Conservation (phyloP, 2,888 invertebrate species). For the Athetis lepigone region DNA sequence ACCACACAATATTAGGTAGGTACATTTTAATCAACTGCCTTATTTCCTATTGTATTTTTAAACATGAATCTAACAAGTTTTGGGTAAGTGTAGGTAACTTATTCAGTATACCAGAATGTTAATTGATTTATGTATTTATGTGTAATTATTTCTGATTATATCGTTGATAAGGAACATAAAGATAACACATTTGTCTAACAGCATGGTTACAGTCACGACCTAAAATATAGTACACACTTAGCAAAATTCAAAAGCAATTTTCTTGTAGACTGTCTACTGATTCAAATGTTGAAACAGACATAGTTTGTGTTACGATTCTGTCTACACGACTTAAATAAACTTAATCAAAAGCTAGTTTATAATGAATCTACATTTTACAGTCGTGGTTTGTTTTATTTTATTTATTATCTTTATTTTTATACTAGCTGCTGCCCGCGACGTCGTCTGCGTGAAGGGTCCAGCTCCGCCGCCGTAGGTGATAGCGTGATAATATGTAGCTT, state of each 20-base stretch:
- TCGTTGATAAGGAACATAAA: slow-evolving; percentile 28
- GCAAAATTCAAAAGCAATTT: not conserved
- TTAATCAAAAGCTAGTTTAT: too few species aligned
- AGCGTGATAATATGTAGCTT: too few species aligned
- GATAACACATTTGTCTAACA: slow-evolving; percentile 10
- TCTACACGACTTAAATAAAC: too few species aligned
- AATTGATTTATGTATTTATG: not conserved
- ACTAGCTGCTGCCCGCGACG: too few species aligned
- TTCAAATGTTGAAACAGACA: slow-evolving; percentile 4
- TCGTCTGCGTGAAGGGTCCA: too few species aligned
- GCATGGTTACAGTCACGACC: slow-evolving; percentile 7
- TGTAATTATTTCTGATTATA: slow-evolving; percentile 5
- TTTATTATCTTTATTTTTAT: too few species aligned
- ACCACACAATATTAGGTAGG: not conserved
- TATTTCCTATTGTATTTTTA: not conserved
- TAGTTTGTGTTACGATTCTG: not conserved
- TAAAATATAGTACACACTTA: slow-evolving; percentile 10
- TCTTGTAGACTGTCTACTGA: not conserved
- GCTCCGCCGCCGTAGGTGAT: too few species aligned
- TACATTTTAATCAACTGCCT: not conserved
- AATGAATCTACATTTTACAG: too few species aligned
- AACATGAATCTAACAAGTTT: not conserved
- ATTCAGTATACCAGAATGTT: slow-evolving; percentile 2
- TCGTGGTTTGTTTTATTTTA: too few species aligned
- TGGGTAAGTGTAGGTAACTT: not conserved